A percentile compares a stretch with the other conserved stretches of the same genome.
Conservation (phyloP, 1,140 invertebrate genomes). For the Leptinotarsa lineolata region DNA sequence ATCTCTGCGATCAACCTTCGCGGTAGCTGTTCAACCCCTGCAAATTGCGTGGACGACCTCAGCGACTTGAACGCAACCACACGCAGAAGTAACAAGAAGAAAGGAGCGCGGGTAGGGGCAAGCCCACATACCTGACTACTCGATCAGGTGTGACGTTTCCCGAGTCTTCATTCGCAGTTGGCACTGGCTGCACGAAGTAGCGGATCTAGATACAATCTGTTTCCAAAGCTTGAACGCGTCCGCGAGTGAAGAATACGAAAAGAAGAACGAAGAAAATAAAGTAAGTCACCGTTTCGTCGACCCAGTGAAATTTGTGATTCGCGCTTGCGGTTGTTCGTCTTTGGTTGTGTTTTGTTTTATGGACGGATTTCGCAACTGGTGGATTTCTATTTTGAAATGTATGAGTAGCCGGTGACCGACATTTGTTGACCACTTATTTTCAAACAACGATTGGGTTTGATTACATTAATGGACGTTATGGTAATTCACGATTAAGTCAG, state of each 20-base stretch:
- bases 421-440: constrained; percentile 1
- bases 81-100: background rate
- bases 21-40: background rate
- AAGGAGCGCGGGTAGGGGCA: background rate
- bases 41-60: constrained; percentile 3
- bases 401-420: background rate
- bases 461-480: background rate
- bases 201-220: background rate
- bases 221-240: background rate
- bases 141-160: constrained; percentile 17
- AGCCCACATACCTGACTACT: constrained; percentile 19
- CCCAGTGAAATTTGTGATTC: background rate
- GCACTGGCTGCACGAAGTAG: constrained; percentile 7
- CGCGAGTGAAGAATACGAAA: constrained; percentile 3
- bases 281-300: background rate
- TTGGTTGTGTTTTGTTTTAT: constrained; percentile 18
- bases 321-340: constrained; percentile 11
- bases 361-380: background rate
- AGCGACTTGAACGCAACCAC: background rate
- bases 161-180: constrained; percentile 19
- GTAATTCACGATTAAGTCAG: background rate
- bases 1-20: too few relatives aligned
- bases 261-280: constrained; percentile 13
- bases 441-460: background rate
- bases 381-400: background rate